Evolutionary conservation across 1,140 invertebrate species (phyloP), one percentile per base, ranked within the genome.

Genomic region (Calliopsis andreniformis): DNA sequence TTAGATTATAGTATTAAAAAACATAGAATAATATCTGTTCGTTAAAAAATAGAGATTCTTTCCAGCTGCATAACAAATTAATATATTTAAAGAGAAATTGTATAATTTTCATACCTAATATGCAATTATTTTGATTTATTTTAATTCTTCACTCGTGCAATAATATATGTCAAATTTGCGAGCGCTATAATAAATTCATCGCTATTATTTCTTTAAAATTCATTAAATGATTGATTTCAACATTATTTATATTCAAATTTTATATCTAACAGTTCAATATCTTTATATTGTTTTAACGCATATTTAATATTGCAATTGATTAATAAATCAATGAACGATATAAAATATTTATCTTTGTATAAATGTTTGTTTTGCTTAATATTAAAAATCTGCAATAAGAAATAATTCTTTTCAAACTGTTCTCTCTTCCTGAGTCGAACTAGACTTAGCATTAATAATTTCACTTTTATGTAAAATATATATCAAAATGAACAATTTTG

Each of bases 401-500:
- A 62, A 66, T 55, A 49, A 28, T 7, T 16, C 43, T 66, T 43
- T 12, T 45, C 28, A 16, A 66, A 42, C 16, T 53, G 23, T 18
- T 63, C 12, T 23, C 7, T 20, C 42, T 28, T 67, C 30, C 30
- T n/a, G 53, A 35, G 28, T 39, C 18, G 20, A 39, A 63, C 1
- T 35, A 66, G 18, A 55, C 67, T 69, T 58, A 45, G 28, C 18
- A 32, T 47, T 47, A 47, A 25, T 47, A 47, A 25, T 39, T 75
- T 66, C 43, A 66, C 32, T 35, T 73, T 35, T 23, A 20, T 3
- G 45, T 47, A 56, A 62, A 18, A 45, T 35, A 35, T 35, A 35
- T 42, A 45, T 45, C 25, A 39, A 72, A 53, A 53, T 25, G 63
- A 16, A 67, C 28, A 67, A 47, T 75, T 75, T 75, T 47, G 62